Percentiles rank a stretch among this genome's conserved stretches.
Evolutionary conservation across 2,113 vertebrate species (phyloP).

Genomic region (Oostethus manadensis): DNA sequence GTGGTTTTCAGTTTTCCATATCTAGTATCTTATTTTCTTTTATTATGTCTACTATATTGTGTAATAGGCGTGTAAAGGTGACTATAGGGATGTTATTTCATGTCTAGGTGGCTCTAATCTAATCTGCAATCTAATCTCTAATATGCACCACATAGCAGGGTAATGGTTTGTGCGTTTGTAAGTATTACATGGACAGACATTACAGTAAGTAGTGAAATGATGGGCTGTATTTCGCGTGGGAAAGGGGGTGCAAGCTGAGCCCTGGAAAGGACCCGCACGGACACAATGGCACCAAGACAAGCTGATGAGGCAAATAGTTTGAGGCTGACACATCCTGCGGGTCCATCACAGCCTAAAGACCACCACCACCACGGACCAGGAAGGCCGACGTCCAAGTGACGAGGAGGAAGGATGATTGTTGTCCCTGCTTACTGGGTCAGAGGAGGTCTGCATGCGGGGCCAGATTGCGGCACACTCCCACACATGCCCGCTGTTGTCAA

Average conservation of each 20-base stretch:
- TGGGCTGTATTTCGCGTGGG: constrained; percentile 11
- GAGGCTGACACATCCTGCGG: constrained; percentile 34
- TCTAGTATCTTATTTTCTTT: too few species aligned
- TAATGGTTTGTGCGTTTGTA: too few species aligned
- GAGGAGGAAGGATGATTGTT: neutral
- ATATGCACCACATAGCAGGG: too few species aligned
- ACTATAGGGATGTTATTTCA: too few species aligned
- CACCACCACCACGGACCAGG: constrained; percentile 3
- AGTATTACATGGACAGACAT: too few species aligned
- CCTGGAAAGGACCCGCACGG: constrained; percentile 26
- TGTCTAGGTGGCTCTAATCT: too few species aligned
- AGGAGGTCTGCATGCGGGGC: neutral
- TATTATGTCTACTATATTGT: too few species aligned
- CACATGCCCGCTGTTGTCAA: constrained; percentile 30
- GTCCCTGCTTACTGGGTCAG: neutral
- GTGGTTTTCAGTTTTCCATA: too few species aligned
- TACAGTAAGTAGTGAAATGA: too few species aligned
- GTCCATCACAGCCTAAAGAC: neutral
- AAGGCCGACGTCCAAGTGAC: neutral
- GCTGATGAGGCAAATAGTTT: constrained; percentile 44
- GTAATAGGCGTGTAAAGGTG: too few species aligned
- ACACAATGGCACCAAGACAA: constrained; percentile 33
- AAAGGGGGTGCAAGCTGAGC: constrained; percentile 20
- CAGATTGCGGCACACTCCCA: neutral
- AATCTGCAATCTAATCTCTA: too few species aligned